Percentiles rank a stretch among this genome's conserved stretches.
Conservation (phyloP, 2,888 invertebrate genomes). For the Amblyjoppa fuscipennis region DNA sequence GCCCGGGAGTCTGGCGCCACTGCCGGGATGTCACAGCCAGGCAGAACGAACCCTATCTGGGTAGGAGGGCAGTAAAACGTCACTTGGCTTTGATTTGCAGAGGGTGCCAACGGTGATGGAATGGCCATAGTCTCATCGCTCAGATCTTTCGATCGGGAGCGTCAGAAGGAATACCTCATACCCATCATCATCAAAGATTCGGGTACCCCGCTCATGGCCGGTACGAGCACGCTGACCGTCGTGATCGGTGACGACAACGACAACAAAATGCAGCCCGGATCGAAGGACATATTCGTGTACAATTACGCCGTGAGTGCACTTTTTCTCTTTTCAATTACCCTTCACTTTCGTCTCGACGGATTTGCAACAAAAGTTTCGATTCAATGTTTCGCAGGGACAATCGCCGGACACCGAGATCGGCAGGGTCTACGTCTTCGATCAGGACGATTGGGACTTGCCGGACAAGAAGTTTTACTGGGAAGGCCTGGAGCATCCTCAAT, state of each 20-base stretch:
- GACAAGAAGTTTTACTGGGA: conserved; percentile 99
- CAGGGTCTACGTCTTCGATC: conserved; percentile 97
- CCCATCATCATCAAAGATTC: conserved; percentile 99
- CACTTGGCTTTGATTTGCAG: conserved; percentile 84
- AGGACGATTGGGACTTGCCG: conserved; percentile 99
- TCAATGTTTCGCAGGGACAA: conserved; percentile 88
- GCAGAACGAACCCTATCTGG: background rate
- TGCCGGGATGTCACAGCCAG: background rate
- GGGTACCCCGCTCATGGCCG: conserved; percentile 98
- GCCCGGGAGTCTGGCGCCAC: background rate
- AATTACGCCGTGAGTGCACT: conserved; percentile 91
- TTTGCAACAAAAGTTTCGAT: background rate
- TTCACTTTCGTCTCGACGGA: background rate
- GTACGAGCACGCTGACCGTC: conserved; percentile 97
- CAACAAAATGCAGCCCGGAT: conserved; percentile 99
- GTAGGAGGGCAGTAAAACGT: background rate
- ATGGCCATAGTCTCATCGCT: conserved; percentile 98
- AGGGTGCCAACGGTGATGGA: conserved; percentile 98
- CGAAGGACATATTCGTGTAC: conserved; percentile 98
- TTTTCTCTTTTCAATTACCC: background rate
- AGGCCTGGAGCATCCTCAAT: conserved; percentile 93
- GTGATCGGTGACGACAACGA: conserved; percentile 99
- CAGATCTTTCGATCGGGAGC: conserved; percentile 97
- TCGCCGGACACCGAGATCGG: conserved; percentile 97
- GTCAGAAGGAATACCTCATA: conserved; percentile 97